phyloP scores from a whole-genome alignment of 2,888 invertebrate species.

The Pandemis corylana region DNA sequence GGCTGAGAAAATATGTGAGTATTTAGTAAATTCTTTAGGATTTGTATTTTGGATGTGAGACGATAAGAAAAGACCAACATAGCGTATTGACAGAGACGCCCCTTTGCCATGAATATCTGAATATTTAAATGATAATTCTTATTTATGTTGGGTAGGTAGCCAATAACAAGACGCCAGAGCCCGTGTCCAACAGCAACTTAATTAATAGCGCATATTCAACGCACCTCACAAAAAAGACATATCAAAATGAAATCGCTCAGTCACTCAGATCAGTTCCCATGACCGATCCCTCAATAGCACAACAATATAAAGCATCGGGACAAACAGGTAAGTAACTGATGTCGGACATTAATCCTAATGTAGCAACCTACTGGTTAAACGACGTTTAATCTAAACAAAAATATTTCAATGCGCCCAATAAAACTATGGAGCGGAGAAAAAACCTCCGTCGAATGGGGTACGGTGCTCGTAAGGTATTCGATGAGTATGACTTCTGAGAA shows the following conservation, averaged over 20 bases:
- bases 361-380: conserved; percentile 76
- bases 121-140: neutral
- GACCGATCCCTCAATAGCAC: conserved; percentile 62
- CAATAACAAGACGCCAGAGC: neutral
- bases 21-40: too few relatives aligned
- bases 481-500: conserved; percentile 81
- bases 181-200: neutral
- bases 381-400: conserved; percentile 83
- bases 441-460: conserved; percentile 66
- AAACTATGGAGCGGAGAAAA: conserved; percentile 77
- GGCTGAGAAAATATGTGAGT: too few relatives aligned
- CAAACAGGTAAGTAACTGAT: conserved; percentile 75
- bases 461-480: conserved; percentile 79
- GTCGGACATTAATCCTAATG: conserved; percentile 83
- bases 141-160: neutral
- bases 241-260: conserved; percentile 27
- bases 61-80: neutral
- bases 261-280: conserved; percentile 55
- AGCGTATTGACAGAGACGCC: neutral
- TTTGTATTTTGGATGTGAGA: neutral
- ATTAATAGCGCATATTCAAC: conserved; percentile 28
- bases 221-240: conserved; percentile 26
- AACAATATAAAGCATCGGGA: conserved; percentile 55
- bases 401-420: conserved; percentile 82
- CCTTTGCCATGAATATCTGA: neutral